A percentile compares a stretch with the other conserved stretches of the same genome.
phyloP scores from a whole-genome alignment of 2,888 invertebrate genomes.

The Chloromyia formosa region DNA sequence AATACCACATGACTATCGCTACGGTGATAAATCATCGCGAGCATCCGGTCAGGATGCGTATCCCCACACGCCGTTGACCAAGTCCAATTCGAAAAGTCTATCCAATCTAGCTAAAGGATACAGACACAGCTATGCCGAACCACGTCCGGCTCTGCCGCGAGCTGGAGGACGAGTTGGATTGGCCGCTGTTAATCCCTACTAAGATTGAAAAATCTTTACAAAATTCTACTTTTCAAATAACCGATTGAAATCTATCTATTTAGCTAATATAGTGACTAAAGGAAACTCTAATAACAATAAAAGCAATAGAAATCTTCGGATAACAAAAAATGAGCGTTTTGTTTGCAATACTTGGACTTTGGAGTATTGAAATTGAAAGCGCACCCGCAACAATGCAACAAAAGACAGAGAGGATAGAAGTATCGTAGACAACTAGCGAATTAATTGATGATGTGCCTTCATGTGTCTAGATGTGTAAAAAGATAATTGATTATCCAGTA shows the following conservation, averaged over 20 bases:
- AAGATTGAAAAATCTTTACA: conserved; percentile 12
- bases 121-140: conserved; percentile 63
- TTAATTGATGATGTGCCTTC: conserved; percentile 26
- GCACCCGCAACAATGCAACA: conserved; percentile 1
- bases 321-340: not conserved
- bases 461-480: conserved; percentile 17
- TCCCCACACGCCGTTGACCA: conserved; percentile 44
- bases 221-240: not conserved
- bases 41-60: not conserved
- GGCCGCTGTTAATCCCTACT: conserved; percentile 62
- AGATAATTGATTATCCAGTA: too few species aligned
- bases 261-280: not conserved
- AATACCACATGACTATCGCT: conserved; percentile 43
- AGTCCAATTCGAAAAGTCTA: conserved; percentile 57
- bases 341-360: conserved; percentile 23
- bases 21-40: conserved; percentile 38
- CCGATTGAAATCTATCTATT: too few species aligned
- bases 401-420: not conserved
- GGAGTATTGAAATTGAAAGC: conserved; percentile 30
- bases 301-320: conserved; percentile 1
- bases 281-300: not conserved
- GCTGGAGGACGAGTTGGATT: conserved; percentile 62
- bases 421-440: conserved; percentile 1
- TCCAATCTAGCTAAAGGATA: conserved; percentile 62
- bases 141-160: conserved; percentile 46